A percentile compares a stretch with the other conserved stretches of the same genome.
Evolutionary conservation across 2,797 vertebrate species (phyloP).

Genomic region (Mustela erminea): DNA sequence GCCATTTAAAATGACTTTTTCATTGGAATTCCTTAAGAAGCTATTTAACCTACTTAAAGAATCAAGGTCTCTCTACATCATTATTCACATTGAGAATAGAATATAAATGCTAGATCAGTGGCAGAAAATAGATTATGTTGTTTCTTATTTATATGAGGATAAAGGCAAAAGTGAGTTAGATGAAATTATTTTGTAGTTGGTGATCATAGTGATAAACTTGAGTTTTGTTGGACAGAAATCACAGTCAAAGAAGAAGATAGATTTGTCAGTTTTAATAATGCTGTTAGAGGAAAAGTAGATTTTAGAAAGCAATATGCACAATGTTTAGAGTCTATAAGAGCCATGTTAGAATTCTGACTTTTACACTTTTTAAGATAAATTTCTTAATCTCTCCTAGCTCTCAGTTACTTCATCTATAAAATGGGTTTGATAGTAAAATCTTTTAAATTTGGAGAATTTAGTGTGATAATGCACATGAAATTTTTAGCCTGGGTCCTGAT

Average conservation of each 20-base stretch:
- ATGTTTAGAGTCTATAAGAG: neutral
- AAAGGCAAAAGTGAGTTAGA: neutral
- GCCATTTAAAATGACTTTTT: conserved; percentile 8
- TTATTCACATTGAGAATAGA: neutral
- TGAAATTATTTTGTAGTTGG: conserved; percentile 52
- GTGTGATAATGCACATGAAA: neutral
- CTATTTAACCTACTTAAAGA: neutral
- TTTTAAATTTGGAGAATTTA: neutral
- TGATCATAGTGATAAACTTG: neutral
- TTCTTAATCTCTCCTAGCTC: neutral
- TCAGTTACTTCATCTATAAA: neutral
- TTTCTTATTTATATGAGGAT: conserved; percentile 32
- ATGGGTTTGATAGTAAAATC: neutral
- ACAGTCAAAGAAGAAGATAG: neutral
- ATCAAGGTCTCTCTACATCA: neutral
- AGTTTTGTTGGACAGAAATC: conserved; percentile 25
- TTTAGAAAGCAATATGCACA: neutral
- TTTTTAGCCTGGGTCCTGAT: neutral
- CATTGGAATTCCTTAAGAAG: conserved; percentile 15
- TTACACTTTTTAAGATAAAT: neutral
- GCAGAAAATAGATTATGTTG: neutral
- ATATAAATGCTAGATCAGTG: neutral
- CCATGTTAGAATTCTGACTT: neutral
- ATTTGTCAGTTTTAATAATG: neutral
- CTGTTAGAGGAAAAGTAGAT: neutral